Conservation (phyloP, 2,888 invertebrate species). For the Acleris laterana region DNA sequence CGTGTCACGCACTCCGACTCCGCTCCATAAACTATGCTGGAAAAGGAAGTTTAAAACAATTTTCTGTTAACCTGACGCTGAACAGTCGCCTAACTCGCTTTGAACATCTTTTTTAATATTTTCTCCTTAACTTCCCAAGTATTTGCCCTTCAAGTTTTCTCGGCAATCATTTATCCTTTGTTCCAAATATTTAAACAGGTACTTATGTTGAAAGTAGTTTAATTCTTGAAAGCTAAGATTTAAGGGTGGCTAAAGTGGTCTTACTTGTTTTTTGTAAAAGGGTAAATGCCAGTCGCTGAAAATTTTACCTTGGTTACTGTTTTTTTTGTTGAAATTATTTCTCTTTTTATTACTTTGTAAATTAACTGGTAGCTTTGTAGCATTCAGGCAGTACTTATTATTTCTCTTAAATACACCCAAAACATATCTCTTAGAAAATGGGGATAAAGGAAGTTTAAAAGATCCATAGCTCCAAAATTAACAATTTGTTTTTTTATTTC, state of each 20-base stretch:
- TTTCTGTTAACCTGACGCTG: constrained; percentile 10
- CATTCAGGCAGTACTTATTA: too few relatives aligned
- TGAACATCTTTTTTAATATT: constrained; percentile 26
- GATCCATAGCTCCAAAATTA: too few relatives aligned
- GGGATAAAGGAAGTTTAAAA: too few relatives aligned
- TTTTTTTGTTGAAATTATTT: neutral
- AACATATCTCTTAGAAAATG: too few relatives aligned
- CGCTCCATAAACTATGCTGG: constrained; percentile 14
- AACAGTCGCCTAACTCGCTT: constrained; percentile 7
- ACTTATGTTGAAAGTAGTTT: constrained; percentile 26
- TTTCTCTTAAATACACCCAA: too few relatives aligned
- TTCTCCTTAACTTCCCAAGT: constrained; percentile 20
- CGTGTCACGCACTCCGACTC: constrained; percentile 11
- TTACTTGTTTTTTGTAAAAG: constrained; percentile 28
- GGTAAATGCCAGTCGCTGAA: constrained; percentile 24
- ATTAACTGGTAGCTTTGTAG: too few relatives aligned
- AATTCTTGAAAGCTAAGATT: constrained; percentile 24
- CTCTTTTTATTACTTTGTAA: neutral
- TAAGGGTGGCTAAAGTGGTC: constrained; percentile 10
- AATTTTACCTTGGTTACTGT: constrained; percentile 14
- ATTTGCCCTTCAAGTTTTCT: constrained; percentile 29
- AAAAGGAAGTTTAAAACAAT: constrained; percentile 20
- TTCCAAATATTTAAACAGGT: constrained; percentile 12
- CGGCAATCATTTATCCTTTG: constrained; percentile 18
- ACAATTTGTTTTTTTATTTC: too few relatives aligned